Evolutionary conservation across 2,888 invertebrate species (phyloP), one percentile per base, ranked within the genome.

Genomic region (Galeruca laticollis): DNA sequence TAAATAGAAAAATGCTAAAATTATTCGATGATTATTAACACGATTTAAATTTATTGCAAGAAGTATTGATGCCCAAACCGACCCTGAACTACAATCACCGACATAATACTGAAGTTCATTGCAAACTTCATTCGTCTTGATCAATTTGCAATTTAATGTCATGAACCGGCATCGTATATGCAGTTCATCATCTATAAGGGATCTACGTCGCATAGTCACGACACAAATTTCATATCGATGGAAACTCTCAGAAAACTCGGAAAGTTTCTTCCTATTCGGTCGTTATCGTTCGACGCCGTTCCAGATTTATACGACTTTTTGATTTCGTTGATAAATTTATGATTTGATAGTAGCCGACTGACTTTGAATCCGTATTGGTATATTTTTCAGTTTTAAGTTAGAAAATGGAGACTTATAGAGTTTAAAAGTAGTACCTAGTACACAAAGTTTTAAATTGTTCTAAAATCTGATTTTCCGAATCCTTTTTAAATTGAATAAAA

Each of bases 141-240:
- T 82, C 82, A 81, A 80, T 80, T 81, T 82, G 80, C 81, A 82
- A 82, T 83, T 81, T 81, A 75, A 78, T 78, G 79, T 80, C 81
- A 78, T 79, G 78, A 79, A 76, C 75, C 75, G 75, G 78, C 75
- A 76, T 76, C 77, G 75, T 74, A 71, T 71, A 64, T 74, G 71
- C 74, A 74, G 64, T 71, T 66, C 69, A 67, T 74, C 71, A 71
- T 74, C 73, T 74, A 71, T 65, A 35, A 6, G 56, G 35, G 35
- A 57, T 57, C 56, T 18, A 52, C 15, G 56, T 35, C 9, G 65
- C 21, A 11, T 37, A 18, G 65, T 49, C 51, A 51, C 66, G 66
- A 66, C 66, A 66, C 59, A 66, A 66, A 66, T 66, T 66, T 66
- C 49, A 66, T 66, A 66, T 66, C 66, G 66, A 49, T 33, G 37